These are phyloP conservation scores for Pyrocephalus nanus DNA, from an alignment of 2,797 vertebrate species.

Conservation along the genomic window DNA sequence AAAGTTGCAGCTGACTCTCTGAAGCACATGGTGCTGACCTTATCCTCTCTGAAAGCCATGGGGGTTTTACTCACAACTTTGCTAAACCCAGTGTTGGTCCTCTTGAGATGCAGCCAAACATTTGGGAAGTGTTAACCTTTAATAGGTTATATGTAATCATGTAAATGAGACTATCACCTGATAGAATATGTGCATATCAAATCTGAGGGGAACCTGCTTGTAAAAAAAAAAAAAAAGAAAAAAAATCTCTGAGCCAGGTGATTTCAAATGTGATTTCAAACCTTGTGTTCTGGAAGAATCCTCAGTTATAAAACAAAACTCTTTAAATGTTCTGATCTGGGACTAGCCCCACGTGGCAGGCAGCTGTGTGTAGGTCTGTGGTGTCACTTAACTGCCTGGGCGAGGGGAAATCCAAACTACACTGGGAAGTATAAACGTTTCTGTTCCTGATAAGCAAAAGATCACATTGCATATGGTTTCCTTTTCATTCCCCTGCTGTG, in stretches of 20 bases:
- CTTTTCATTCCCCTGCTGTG: background rate
- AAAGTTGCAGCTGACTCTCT: background rate
- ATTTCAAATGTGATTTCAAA: background rate
- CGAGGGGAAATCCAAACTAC: background rate
- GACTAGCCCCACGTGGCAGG: fast-evolving
- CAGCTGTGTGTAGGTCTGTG: background rate
- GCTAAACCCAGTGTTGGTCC: background rate
- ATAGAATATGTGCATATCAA: fast-evolving
- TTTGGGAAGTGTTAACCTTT: background rate
- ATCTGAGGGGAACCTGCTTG: background rate
- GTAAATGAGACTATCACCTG: background rate
- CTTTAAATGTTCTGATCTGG: background rate
- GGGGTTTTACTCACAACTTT: background rate
- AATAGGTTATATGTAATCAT: background rate
- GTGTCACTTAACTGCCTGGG: background rate
- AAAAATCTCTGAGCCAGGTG: background rate
- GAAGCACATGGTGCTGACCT: background rate
- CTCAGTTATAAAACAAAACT: background rate
- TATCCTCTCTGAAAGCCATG: background rate
- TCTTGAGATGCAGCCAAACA: background rate
- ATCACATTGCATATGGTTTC: background rate
- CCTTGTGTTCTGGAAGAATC: background rate
- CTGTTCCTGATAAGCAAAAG: background rate
- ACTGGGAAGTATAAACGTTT: fast-evolving
- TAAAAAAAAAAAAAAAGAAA: background rate